Evolutionary conservation across 2,888 invertebrate species (phyloP), one percentile per base, ranked within the genome.

Genomic region (Xiphydria camelus): DNA sequence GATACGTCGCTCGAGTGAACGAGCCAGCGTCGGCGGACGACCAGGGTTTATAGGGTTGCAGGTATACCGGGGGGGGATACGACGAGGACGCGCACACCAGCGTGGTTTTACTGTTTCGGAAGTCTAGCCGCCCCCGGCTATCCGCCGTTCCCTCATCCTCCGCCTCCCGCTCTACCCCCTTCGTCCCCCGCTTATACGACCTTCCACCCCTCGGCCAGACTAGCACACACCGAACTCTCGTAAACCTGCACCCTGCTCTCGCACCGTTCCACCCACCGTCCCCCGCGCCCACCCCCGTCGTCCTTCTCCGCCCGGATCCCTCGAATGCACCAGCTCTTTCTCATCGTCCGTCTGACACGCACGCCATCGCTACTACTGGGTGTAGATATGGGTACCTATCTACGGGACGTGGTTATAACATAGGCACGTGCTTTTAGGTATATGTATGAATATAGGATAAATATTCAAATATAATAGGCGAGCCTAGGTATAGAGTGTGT

Each of bases 101-200:
- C 60, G 57, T 54, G 62, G 62, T 69, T 70, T 68, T 67, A 69
- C 68, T 64, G 66, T 70, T 68, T 70, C 68, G 62, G 67, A 70
- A 70, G 68, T 69, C 68, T 70, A 64, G 62, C 67, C 65, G 60
- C 62, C 63, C 64, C 61, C 61, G 61, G 63, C 64, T 59, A 64
- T 61, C 63, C 62, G 20, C 35, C 33, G 35, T 25, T 29, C 31
- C 59, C 52, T 54, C 44, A 42, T 31, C 48, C 47, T 45, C 44
- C 49, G 47, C 47, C 41, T 25, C 44, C 47, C 33, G 9, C 47
- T 29, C 20, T 18, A n/a, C 15, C 42, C 36, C 23, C 45, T 35
- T 33, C 38, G 26, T 49, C 47, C 62, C 55, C 53, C 56, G 59
- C 62, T 67, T 67, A 66, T 68, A 68, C 70, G 68, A 68, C 63